These are phyloP conservation scores for Microctenopoma steveboyesi DNA, from an alignment of 2,797 vertebrate species.

Conservation along the genomic window DNA sequence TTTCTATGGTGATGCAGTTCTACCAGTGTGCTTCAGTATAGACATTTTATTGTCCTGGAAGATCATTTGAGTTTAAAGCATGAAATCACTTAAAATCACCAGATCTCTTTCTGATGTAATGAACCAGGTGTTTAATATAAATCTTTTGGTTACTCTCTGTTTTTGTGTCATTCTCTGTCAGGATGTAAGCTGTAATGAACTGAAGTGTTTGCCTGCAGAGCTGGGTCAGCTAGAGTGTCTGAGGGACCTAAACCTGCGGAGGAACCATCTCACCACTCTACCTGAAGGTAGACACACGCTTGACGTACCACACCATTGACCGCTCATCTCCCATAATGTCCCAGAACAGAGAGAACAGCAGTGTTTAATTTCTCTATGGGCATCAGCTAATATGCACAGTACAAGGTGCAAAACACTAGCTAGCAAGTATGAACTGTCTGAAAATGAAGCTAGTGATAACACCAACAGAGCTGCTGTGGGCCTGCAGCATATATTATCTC, in stretches of 20 bases:
- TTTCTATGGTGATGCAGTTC: constrained; percentile 7
- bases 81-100: neutral
- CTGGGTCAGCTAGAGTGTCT: constrained; percentile 87
- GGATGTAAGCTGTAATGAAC: constrained; percentile 94
- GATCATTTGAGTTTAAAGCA: neutral
- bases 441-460: no score
- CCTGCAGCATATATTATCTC: no score
- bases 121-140: neutral
- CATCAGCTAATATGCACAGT: no score
- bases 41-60: neutral
- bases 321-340: neutral
- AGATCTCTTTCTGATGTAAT: neutral
- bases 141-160: neutral
- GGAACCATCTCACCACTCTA: constrained; percentile 87
- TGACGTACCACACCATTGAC: neutral
- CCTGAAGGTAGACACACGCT: constrained; percentile 85
- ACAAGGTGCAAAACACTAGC: no score
- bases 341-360: no score
- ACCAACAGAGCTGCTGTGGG: no score
- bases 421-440: no score
- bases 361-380: no score
- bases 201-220: constrained; percentile 87
- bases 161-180: constrained; percentile 52
- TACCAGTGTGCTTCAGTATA: neutral
- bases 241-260: constrained; percentile 89